A percentile compares a stretch with the other conserved stretches of the same genome.
These are phyloP conservation scores for Crocidura indochinensis DNA, from an alignment of 2,797 vertebrate species.

Conservation along the genomic window DNA sequence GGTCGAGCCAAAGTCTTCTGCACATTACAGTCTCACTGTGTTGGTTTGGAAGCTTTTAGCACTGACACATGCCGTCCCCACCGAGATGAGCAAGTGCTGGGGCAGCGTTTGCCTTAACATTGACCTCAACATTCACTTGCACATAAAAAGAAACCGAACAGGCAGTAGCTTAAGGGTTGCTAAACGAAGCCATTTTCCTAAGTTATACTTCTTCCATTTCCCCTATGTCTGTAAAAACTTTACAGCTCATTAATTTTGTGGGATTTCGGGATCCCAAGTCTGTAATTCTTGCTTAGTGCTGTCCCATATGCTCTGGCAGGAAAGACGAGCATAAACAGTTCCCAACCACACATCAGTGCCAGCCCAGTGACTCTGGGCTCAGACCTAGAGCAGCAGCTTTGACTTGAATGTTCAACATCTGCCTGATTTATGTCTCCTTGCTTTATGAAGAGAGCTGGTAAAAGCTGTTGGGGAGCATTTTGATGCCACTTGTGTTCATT, in stretches of 20 bases:
- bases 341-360: conserved; percentile 29
- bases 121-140: background rate
- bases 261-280: conserved; percentile 43
- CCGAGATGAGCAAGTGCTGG: background rate
- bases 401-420: conserved; percentile 62
- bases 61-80: background rate
- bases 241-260: conserved; percentile 73
- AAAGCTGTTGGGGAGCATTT: conserved; percentile 70
- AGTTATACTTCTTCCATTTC: conserved; percentile 34
- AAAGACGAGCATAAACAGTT: background rate
- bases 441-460: conserved; percentile 71
- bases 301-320: conserved; percentile 49
- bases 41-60: conserved; percentile 58
- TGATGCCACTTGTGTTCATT: conserved; percentile 69
- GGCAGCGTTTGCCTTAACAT: background rate
- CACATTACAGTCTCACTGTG: conserved; percentile 51
- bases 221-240: conserved; percentile 63
- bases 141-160: conserved; percentile 39
- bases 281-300: conserved; percentile 63
- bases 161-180: background rate
- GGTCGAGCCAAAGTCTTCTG: conserved; percentile 51
- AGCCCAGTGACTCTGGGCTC: conserved; percentile 37
- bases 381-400: conserved; percentile 39
- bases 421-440: conserved; percentile 65
- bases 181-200: conserved; percentile 66